Conservation (phyloP, 2,797 vertebrate genomes). For the Distichodus sexfasciatus region DNA sequence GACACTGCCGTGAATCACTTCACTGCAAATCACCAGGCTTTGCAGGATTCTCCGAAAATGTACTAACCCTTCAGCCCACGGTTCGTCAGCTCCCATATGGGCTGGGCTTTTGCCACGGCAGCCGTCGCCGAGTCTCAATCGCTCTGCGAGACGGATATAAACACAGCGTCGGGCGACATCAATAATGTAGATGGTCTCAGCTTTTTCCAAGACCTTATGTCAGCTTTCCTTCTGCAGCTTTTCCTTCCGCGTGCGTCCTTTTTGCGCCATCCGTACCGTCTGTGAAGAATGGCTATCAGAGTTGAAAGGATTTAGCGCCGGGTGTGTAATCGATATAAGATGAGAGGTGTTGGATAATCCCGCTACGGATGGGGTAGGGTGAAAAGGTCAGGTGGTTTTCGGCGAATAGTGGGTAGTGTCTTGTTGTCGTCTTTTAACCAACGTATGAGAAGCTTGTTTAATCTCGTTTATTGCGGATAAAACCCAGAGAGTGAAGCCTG, state of each 20-base stretch:
- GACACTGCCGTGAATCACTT: conserved; percentile 8
- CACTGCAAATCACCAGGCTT: conserved; percentile 15
- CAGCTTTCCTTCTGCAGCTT: conserved; percentile 29
- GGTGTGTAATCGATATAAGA: conserved; percentile 3
- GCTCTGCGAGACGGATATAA: conserved; percentile 14
- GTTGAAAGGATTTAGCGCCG: neutral
- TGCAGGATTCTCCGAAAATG: conserved; percentile 15
- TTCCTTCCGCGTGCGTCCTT: neutral
- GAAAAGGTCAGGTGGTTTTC: neutral
- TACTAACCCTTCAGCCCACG: neutral
- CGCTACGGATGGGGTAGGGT: neutral
- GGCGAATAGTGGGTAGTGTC: too few relatives aligned
- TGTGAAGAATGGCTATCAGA: conserved; percentile 12
- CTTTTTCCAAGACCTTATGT: conserved; percentile 34
- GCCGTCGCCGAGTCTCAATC: neutral
- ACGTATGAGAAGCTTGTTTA: too few relatives aligned
- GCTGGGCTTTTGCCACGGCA: conserved; percentile 13
- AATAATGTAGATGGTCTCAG: conserved; percentile 34
- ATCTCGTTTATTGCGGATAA: too few relatives aligned
- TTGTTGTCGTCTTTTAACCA: too few relatives aligned
- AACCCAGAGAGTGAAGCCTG: too few relatives aligned
- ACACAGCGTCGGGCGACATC: conserved; percentile 1
- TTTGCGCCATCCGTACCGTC: conserved; percentile 2
- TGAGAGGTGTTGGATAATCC: conserved; percentile 18
- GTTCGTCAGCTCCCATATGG: conserved; percentile 20